Conservation (phyloP, 2,888 invertebrate species). For the Brassicogethes aeneus region DNA sequence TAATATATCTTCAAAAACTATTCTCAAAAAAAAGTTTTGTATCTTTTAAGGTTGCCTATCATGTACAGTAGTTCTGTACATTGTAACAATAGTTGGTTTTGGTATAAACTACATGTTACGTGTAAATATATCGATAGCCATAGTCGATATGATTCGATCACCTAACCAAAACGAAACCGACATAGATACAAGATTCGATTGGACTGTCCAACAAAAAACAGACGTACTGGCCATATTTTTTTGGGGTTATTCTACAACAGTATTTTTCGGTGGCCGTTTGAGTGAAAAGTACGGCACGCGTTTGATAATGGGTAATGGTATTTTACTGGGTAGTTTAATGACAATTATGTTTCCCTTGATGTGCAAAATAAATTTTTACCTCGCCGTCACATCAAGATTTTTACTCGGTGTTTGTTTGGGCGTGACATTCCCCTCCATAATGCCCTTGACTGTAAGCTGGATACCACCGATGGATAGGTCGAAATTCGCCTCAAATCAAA, state of each 20-base stretch:
- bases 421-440: neutral
- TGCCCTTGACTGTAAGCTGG: constrained; percentile 5
- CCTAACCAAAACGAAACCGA: too few species aligned
- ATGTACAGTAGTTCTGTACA: too few species aligned
- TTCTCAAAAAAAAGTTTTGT: too few species aligned
- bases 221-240: too few species aligned
- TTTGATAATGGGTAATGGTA: neutral
- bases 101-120: too few species aligned
- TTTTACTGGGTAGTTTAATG: neutral
- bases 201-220: too few species aligned
- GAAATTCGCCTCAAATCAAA: constrained; percentile 6
- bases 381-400: neutral
- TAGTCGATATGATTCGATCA: too few species aligned
- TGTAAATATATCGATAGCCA: too few species aligned
- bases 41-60: too few species aligned
- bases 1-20: too few species aligned
- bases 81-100: too few species aligned
- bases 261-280: neutral
- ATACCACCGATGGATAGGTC: constrained; percentile 3
- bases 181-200: too few species aligned
- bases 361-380: neutral
- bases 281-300: neutral
- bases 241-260: neutral
- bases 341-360: neutral
- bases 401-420: neutral